Percentiles rank a stretch among this genome's conserved stretches.
Evolutionary conservation across 2,113 vertebrate genomes (phyloP).

Genomic region (Passer domesticus): DNA sequence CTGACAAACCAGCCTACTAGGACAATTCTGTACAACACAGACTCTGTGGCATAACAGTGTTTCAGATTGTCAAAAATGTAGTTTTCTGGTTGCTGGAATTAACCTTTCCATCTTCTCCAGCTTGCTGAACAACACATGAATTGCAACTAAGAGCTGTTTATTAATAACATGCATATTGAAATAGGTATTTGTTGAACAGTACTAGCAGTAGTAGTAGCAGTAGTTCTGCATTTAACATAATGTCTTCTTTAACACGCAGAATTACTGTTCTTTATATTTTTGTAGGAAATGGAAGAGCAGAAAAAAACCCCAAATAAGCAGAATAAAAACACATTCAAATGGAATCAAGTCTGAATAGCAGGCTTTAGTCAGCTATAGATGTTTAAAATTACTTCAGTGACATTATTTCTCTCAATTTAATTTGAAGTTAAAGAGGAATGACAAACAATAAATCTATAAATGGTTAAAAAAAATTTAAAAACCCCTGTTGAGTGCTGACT

Average conservation of each 20-base stretch:
- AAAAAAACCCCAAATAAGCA: neutral
- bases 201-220: neutral
- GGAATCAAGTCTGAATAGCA: neutral
- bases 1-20: neutral
- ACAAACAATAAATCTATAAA: neutral
- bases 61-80: neutral
- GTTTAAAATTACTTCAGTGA: neutral
- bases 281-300: neutral
- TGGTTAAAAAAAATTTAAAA: neutral
- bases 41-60: fast-evolving
- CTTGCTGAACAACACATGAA: neutral
- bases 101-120: neutral
- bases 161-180: neutral
- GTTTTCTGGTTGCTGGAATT: neutral
- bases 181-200: neutral
- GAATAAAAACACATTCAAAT: neutral
- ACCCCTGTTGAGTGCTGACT: neutral
- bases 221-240: neutral
- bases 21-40: neutral
- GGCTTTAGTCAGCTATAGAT: neutral
- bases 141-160: neutral
- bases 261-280: neutral
- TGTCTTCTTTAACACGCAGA: neutral
- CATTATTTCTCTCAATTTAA: neutral
- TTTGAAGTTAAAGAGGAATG: neutral